Conservation (phyloP, 2,113 vertebrate genomes). For the Pseudorectes ferrugineus region DNA sequence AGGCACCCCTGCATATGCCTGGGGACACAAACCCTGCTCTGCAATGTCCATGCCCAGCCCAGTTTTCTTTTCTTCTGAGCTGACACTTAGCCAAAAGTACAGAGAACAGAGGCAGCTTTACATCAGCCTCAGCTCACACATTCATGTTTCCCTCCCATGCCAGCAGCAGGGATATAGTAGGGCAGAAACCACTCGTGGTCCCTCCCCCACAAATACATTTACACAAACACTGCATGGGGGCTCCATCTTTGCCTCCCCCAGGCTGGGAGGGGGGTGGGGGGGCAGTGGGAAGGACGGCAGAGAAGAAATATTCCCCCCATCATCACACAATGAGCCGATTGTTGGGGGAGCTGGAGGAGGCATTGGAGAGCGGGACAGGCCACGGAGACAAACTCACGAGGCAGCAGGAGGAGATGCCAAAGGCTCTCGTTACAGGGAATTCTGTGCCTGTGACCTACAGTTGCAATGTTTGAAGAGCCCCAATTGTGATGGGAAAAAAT, state of each 20-base stretch:
- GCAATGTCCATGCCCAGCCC: background rate
- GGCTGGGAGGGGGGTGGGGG: background rate
- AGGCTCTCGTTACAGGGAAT: conserved; percentile 39
- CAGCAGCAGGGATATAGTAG: conserved; percentile 36
- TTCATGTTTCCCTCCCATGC: conserved; percentile 53
- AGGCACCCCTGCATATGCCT: background rate
- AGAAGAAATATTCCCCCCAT: background rate
- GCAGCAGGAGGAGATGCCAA: conserved; percentile 3
- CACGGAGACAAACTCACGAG: conserved; percentile 28
- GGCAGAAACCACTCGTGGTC: background rate
- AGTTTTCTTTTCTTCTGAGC: conserved; percentile 50
- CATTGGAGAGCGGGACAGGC: background rate
- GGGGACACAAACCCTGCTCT: background rate
- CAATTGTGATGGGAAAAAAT: conserved; percentile 34
- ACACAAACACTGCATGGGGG: conserved; percentile 31
- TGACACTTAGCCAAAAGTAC: background rate
- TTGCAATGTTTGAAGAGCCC: conserved; percentile 53
- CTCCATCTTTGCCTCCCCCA: background rate
- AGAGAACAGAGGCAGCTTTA: conserved; percentile 61
- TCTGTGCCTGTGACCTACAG: conserved; percentile 14
- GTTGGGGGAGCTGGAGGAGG: conserved; percentile 47
- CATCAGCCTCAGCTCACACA: background rate
- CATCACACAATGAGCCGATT: conserved; percentile 68
- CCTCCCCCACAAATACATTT: background rate
- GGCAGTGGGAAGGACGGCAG: background rate